Evolutionary conservation across 1,140 invertebrate species (phyloP), one percentile per base, ranked within the genome.

Genomic region (Diabrotica undecimpunctata): DNA sequence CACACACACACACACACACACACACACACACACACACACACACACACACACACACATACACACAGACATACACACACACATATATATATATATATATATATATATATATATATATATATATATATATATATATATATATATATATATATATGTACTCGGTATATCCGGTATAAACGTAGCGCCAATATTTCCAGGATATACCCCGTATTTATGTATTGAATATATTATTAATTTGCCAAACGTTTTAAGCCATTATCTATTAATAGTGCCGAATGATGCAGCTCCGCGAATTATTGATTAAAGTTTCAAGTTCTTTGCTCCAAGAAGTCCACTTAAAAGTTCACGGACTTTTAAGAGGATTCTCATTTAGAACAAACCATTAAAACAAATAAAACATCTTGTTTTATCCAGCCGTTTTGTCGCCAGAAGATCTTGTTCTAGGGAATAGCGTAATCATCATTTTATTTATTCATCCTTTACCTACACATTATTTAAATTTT

Each of bases 311-410:
- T 56, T 39, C 38, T 53, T 41, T 55, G 13, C 38, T 54, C 41
- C 13, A 35, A 46, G 25, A 36, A 61, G 58, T 12, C 53, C 64
- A 54, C 60, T 65, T 66, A 11, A 68, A 53, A 62, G 63, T 65
- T 62, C 64, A 65, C 60, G 64, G 54, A 61, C 62, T 64, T 41
- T 62, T 57, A 57, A 66, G 68, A 66, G 62, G 54, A 57, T 61
- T 62, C 62, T 67, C 57, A 64, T 54, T 65, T 65, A 54, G 62
- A 66, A 69, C 25, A 25, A 25, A 25, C 25, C 25, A 25, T 55
- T 62, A 51, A 51, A 55, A 65, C 60, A 62, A 35, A 61, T 58
- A 65, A 66, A 69, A 55, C 62, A 66, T 64, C 64, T 65, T 67
- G 67, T 67, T 54, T 59, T 62, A 59, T 60, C 62, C 56, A 60